Conservation (phyloP, 2,113 vertebrate species). For the Vicugna pacos region DNA sequence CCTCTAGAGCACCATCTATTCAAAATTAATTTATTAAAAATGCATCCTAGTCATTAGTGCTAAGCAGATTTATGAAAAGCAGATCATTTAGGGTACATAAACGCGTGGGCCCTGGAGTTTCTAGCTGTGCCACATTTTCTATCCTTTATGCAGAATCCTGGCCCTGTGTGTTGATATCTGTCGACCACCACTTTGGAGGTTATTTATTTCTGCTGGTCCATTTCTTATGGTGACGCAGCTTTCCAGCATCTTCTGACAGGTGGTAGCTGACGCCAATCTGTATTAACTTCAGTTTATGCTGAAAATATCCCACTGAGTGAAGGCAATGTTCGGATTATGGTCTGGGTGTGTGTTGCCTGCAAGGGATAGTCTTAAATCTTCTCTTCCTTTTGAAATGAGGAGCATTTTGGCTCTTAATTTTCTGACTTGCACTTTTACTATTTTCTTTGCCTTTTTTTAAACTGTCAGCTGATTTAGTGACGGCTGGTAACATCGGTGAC, state of each 20-base stretch:
- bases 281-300: slow-evolving; percentile 17
- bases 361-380: background rate
- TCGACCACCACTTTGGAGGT: background rate
- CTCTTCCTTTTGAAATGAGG: slow-evolving; percentile 19
- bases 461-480: slow-evolving; percentile 4
- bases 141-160: background rate
- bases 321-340: background rate
- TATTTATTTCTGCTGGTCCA: slow-evolving; percentile 57
- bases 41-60: slow-evolving; percentile 71
- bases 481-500: background rate
- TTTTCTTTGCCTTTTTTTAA: background rate
- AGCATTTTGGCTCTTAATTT: background rate
- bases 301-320: slow-evolving; percentile 33
- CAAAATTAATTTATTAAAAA: slow-evolving; percentile 82
- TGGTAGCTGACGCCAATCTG: slow-evolving; percentile 36
- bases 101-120: background rate
- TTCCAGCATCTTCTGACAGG: slow-evolving; percentile 33
- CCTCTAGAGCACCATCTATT: slow-evolving; percentile 71
- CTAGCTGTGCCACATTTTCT: background rate
- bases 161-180: slow-evolving; percentile 32
- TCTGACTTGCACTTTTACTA: background rate
- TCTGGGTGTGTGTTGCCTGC: background rate
- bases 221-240: slow-evolving; percentile 33
- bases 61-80: slow-evolving; percentile 78
- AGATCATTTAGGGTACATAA: slow-evolving; percentile 34